Evolutionary conservation across 2,797 vertebrate species (phyloP), one percentile per base, ranked within the genome.

Genomic region (Spea hammondii): DNA sequence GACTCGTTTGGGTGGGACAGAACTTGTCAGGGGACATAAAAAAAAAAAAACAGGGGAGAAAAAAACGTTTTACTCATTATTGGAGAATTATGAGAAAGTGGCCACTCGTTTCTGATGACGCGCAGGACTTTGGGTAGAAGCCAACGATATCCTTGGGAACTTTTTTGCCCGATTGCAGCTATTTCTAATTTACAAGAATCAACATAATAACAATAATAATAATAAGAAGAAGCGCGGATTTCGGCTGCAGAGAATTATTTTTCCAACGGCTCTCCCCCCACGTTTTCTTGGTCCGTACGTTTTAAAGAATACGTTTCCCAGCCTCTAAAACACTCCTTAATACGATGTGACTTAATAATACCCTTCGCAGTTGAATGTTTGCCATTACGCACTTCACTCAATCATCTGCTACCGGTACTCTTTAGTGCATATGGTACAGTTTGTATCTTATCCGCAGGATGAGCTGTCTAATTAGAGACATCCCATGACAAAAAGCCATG

Each of bases 1-100:
- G 13, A 4, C 75, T 75, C 51, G 6, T 32, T 71, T 78, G 65
- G 4, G 62, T 48, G 55, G 60, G 74, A 76, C 65, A 0, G 70
- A 12, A 65, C 11, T 4, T 0, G 47, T 14, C 45, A 57, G 17
- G 54, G 45, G 64, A 74, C 47, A 68, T 68, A 14, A 68, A 11
- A 13, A 13, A 59, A 13, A 59, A 59, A 59, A 10, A 5, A 5
- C 14, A 9, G 10, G n/a, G 62, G 50, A n/a, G n/a, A n/a, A n/a
- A n/a, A n/a, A n/a, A n/a, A 65, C 70, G 72, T 79, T 79, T 79
- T 75, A 62, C 13, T 79, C 72, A 75, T 79, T 79, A 75, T 67
- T 64, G 6, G 53, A 17, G 55, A 55, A 74, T 70, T 69, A 59
- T 74, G 77, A 57, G 77, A 79, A 79, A 55, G 78, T 74, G 78